These are phyloP conservation scores for Trissolcus japonicus DNA, from an alignment of 2,888 invertebrate genomes.

Conservation along the genomic window DNA sequence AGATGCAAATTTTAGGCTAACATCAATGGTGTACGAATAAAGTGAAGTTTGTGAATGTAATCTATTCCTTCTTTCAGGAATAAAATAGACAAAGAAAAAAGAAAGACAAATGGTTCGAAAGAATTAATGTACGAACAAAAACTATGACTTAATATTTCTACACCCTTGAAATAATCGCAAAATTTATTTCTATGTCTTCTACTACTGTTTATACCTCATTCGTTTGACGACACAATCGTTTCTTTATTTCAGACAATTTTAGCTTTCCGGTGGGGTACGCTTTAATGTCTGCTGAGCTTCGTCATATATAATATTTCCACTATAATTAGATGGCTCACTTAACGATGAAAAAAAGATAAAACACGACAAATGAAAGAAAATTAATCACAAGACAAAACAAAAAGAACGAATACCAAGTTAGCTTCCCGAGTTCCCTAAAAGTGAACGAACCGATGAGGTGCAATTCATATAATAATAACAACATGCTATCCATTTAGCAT, in stretches of 20 bases:
- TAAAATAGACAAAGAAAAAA: background rate
- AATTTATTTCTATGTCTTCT: conserved; percentile 18
- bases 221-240: conserved; percentile 71
- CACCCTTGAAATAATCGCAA: conserved; percentile 40
- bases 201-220: conserved; percentile 54
- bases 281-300: conserved; percentile 73
- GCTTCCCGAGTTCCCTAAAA: conserved; percentile 43
- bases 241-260: conserved; percentile 76
- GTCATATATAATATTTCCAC: conserved; percentile 57
- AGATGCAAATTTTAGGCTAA: conserved; percentile 42
- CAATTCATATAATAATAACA: conserved; percentile 4
- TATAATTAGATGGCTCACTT: conserved; percentile 53
- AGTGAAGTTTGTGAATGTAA: conserved; percentile 25
- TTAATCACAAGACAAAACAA: conserved; percentile 14
- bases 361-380: conserved; percentile 14
- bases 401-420: conserved; percentile 19
- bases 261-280: conserved; percentile 75
- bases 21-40: conserved; percentile 73
- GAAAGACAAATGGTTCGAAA: background rate
- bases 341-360: conserved; percentile 33
- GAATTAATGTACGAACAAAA: conserved; percentile 2
- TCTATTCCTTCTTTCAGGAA: conserved; percentile 56
- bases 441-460: conserved; percentile 9
- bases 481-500: conserved; percentile 37
- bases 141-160: conserved; percentile 42